phyloP scores from a whole-genome alignment of 2,888 invertebrate genomes.

The Psylliodes chrysocephalus region DNA sequence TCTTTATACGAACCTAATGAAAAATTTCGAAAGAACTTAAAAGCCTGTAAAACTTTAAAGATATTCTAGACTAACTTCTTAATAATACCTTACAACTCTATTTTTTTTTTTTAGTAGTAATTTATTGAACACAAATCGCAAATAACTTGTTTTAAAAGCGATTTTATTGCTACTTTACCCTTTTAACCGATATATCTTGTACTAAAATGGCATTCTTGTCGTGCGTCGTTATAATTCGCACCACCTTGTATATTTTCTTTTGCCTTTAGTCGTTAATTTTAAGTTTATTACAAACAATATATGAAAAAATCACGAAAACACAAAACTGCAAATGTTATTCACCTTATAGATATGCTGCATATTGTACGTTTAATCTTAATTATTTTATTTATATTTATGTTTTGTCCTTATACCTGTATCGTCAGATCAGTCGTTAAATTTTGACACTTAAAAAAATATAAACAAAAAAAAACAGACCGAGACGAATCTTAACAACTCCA shows the following conservation, averaged over 20 bases:
- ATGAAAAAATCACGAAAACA: slow-evolving; percentile 60
- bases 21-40: no score
- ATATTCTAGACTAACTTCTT: no score
- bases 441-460: slow-evolving; percentile 28
- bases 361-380: slow-evolving; percentile 47
- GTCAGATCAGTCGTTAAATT: slow-evolving; percentile 61
- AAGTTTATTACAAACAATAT: slow-evolving; percentile 43
- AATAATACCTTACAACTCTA: no score
- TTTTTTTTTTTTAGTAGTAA: no score
- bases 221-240: slow-evolving; percentile 21
- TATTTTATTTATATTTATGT: slow-evolving; percentile 44
- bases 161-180: neutral
- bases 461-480: slow-evolving; percentile 27
- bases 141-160: no score
- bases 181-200: neutral
- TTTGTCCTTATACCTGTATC: slow-evolving; percentile 46
- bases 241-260: slow-evolving; percentile 44
- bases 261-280: slow-evolving; percentile 59
- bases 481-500: slow-evolving; percentile 19
- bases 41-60: no score
- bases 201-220: neutral
- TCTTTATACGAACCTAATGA: no score
- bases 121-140: no score
- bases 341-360: slow-evolving; percentile 66
- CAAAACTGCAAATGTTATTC: slow-evolving; percentile 62